phyloP scores from a whole-genome alignment of 1,140 invertebrate genomes.

The Leptopilina boulardi region DNA sequence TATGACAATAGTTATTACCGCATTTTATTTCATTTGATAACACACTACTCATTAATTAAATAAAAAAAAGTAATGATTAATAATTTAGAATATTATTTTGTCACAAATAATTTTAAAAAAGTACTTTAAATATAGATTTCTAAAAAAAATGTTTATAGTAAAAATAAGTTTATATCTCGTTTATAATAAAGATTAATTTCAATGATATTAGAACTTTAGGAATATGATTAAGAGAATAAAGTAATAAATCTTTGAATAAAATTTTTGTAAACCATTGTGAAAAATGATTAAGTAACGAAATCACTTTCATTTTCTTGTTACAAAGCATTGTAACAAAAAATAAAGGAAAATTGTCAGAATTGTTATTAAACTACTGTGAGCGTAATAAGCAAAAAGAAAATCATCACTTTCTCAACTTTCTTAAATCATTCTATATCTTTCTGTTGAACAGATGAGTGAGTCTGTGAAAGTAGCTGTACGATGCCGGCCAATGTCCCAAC shows the following conservation, averaged over 20 bases:
- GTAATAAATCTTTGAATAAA: background rate
- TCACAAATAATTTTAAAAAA: no score
- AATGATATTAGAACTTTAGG: background rate
- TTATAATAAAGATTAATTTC: no score
- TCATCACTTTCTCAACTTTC: slow-evolving; percentile 28
- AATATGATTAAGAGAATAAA: background rate
- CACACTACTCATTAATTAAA: no score
- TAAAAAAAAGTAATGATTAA: no score
- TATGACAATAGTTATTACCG: background rate
- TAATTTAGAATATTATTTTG: no score
- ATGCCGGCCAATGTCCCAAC: slow-evolving; percentile 87
- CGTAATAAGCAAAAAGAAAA: slow-evolving; percentile 10
- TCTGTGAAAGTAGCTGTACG: slow-evolving; percentile 93
- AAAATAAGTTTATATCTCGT: no score
- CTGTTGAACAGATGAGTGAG: slow-evolving; percentile 80
- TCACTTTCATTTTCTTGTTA: slow-evolving; percentile 12
- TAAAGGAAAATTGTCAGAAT: background rate
- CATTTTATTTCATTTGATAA: no score
- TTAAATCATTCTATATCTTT: slow-evolving; percentile 39
- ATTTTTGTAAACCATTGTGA: background rate
- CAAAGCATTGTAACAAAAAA: slow-evolving; percentile 7
- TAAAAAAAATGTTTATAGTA: no score
- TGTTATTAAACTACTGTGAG: slow-evolving; percentile 15
- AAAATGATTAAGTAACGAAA: background rate
- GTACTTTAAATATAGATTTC: no score